phyloP scores from a whole-genome alignment of 2,113 vertebrate species.

The Anoplopoma fimbria region DNA sequence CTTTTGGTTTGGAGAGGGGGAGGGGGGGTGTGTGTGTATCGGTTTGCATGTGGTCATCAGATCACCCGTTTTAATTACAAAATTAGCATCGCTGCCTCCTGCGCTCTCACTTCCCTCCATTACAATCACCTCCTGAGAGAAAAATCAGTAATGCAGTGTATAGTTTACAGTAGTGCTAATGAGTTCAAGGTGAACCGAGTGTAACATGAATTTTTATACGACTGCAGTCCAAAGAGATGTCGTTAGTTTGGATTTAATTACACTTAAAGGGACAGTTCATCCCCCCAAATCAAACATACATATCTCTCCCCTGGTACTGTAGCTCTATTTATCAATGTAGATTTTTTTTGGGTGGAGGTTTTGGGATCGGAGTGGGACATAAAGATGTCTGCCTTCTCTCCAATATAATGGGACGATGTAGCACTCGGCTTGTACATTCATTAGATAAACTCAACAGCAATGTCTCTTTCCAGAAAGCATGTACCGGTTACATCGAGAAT shows the following conservation, averaged over 20 bases:
- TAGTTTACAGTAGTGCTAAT: conserved; percentile 44
- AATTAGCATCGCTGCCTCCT: conserved; percentile 78
- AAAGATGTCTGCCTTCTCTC: too few relatives aligned
- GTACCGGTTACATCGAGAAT: too few relatives aligned
- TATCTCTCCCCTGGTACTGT: background rate
- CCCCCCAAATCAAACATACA: background rate
- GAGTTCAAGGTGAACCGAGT: conserved; percentile 52
- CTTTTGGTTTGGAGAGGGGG: conserved; percentile 40
- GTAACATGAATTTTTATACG: conserved; percentile 16
- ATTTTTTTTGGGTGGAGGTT: background rate
- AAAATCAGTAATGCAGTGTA: conserved; percentile 60
- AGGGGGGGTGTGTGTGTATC: conserved; percentile 22
- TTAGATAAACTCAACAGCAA: background rate
- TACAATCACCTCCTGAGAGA: conserved; percentile 57
- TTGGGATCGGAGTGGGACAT: too few relatives aligned
- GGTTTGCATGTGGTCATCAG: conserved; percentile 78
- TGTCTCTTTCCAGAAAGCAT: too few relatives aligned
- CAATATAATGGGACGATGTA: too few relatives aligned
- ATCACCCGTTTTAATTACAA: conserved; percentile 84
- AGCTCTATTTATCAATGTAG: background rate
- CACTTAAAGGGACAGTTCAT: background rate
- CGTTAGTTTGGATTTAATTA: conserved; percentile 10
- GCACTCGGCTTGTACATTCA: too few relatives aligned
- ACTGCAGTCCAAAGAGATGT: background rate
- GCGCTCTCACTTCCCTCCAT: conserved; percentile 47